phyloP scores from a whole-genome alignment of 2,113 vertebrate genomes.

The Pampusana beccarii region DNA sequence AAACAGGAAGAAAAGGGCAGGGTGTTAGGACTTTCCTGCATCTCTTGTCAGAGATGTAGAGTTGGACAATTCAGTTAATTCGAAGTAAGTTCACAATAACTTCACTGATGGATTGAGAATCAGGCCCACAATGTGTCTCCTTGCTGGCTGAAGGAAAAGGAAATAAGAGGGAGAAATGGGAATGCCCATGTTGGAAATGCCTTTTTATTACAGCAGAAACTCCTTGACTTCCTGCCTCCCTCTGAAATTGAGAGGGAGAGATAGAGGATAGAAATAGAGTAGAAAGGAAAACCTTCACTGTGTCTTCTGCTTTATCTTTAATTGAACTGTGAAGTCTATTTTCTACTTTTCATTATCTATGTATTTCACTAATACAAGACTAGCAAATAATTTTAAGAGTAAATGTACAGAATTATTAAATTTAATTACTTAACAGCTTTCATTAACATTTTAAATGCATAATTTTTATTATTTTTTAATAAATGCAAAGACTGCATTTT shows the following conservation, averaged over 20 bases:
- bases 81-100: not conserved
- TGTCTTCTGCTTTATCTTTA: not conserved
- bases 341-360: not conserved
- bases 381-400: constrained; percentile 5
- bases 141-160: not conserved
- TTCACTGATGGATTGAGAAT: not conserved
- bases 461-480: not conserved
- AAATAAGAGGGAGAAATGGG: not conserved
- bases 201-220: not conserved
- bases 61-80: not conserved
- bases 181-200: not conserved
- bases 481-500: not conserved
- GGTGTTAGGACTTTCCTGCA: not conserved
- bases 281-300: not conserved
- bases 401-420: not conserved
- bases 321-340: not conserved
- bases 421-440: not conserved
- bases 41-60: not conserved
- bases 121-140: not conserved
- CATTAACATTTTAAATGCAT: not conserved
- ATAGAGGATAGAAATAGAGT: not conserved
- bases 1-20: not conserved
- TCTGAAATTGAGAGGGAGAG: not conserved
- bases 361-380: not conserved
- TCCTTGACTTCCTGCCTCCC: not conserved